Evolutionary conservation across 2,797 vertebrate genomes (phyloP), one percentile per base, ranked within the genome.

Genomic region (Falco biarmicus): DNA sequence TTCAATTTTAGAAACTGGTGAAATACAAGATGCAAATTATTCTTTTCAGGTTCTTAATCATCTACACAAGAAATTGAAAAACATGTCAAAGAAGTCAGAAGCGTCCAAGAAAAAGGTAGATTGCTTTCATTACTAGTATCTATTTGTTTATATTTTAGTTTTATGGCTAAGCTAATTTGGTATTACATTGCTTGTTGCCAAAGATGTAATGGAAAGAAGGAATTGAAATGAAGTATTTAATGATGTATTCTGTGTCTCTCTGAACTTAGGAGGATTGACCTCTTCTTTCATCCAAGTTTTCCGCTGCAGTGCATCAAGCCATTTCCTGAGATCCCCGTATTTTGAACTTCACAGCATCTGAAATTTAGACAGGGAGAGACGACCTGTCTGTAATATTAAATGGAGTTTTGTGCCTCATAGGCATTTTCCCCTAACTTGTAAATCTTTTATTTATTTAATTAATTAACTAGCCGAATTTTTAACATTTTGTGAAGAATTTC

Each of bases 11-110:
- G 24, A 32, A 93, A 79, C 54, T 21, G 2, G 7, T 64, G 39
- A 85, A 59, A 21, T 65, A 17, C 21, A 88, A 82, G 19, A 20
- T 75, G 32, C 25, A 82, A 92, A 96, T 96, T 76, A 21, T 69
- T 97, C 54, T 96, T 98, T 98, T 59, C 98, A 99, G 99, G 99
- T 99, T 92, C 98, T 99, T 97, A 99, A 99, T 96, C 99, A 99
- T 96, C 97, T 99, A 96, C 99, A 99, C 95, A 99, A 99, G 98
- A 99, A 99, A 92, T 97, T 99, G 92, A 99, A 98, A 98, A 99
- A 99, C 90, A 98, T 99, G 97, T 99, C 99, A 80, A 99, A 99
- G 99, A 99, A 99, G 97, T 99, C 99, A 82, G 99, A 99, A 97
- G 99, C 98, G 8, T 99, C 99, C 45, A 99, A 99, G 98, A 99